Percentiles rank a stretch among this genome's conserved stretches.
Conservation (phyloP, 2,797 vertebrate species). For the Rachycentron canadum region DNA sequence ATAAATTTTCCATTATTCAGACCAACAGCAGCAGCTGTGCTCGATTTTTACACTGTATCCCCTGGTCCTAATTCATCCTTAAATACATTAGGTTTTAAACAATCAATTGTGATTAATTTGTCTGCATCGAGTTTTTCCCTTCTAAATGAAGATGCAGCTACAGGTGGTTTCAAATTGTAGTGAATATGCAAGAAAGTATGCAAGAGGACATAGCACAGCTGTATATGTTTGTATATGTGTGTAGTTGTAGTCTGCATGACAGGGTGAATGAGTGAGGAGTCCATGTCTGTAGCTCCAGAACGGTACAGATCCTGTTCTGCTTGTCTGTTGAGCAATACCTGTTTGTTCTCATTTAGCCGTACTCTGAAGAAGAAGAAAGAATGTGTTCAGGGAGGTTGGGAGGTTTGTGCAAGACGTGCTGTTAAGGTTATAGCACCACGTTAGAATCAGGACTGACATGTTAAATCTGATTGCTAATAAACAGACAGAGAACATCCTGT, state of each 20-base stretch:
- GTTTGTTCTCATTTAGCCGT: slow-evolving; percentile 69
- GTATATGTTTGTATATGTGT: slow-evolving; percentile 16
- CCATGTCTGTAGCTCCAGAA: slow-evolving; percentile 41
- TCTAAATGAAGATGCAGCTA: neutral
- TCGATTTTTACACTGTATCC: neutral
- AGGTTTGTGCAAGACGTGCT: slow-evolving; percentile 51
- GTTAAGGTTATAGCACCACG: slow-evolving; percentile 24
- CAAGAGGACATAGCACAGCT: neutral
- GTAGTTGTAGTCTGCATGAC: slow-evolving; percentile 28
- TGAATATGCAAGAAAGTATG: neutral
- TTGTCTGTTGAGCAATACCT: slow-evolving; percentile 87
- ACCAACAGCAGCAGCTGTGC: neutral
- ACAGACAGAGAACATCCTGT: slow-evolving; percentile 30
- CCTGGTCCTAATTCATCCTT: neutral
- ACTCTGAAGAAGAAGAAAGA: slow-evolving; percentile 59
- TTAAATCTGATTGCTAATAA: slow-evolving; percentile 28
- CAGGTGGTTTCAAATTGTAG: slow-evolving; percentile 10
- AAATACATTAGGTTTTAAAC: neutral
- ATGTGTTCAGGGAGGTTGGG: slow-evolving; percentile 60
- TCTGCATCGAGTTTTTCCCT: no score
- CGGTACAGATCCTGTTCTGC: slow-evolving; percentile 84
- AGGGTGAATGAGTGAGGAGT: slow-evolving; percentile 35
- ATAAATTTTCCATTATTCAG: neutral
- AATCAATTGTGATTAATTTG: neutral
- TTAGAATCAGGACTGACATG: slow-evolving; percentile 2